Evolutionary conservation across 2,797 vertebrate species (phyloP), one percentile per base, ranked within the genome.

Genomic region (Eulemur coronatus): DNA sequence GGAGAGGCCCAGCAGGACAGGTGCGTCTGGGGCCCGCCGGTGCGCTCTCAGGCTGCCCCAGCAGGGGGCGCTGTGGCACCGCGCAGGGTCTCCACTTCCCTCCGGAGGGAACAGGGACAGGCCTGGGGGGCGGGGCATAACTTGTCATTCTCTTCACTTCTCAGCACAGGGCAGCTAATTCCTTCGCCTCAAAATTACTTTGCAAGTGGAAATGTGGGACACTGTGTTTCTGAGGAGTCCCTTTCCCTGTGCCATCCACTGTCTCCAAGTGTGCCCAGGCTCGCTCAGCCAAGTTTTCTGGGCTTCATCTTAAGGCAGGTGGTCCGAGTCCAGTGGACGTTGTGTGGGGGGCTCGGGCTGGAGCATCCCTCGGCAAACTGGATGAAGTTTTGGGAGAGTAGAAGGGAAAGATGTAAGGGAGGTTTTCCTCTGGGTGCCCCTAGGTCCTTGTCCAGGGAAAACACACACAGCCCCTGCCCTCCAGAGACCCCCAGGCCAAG

Each of bases 31-130:
- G 24, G 24, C 35, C 50, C 28, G 20, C 18, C 11, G 24, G 89
- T n/a, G 86, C 85, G 4, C 14, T 7, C 28, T 67, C 65, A 38
- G 75, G 0, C 0, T 0, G 0, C 0, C 0, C 92, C 97, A 84
- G 70, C 48, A 96, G 97, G 55, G 22, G 96, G 55, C 15, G 75
- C 84, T 24, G 79, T 28, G 0, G 28, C 35, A 33, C 92, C 33
- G 0, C 1, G 8, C 1, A n/a, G 38, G 33, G 7, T 15, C 67
- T 63, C 57, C 2, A 1, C 14, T 2, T 28, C 8, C n/a, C 15
- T 13, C 2, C 30, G 1, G 15, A 1, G 4, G n/a, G 20, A 6
- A 5, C 10, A 0, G 0, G 18, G 43, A 2, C 11, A 0, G 7
- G 65, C 17, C 48, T 50, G 0, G 12, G 24, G 33, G 2, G 33